Conservation (phyloP, 2,797 vertebrate species). For the Hypotaenidia okinawae region DNA sequence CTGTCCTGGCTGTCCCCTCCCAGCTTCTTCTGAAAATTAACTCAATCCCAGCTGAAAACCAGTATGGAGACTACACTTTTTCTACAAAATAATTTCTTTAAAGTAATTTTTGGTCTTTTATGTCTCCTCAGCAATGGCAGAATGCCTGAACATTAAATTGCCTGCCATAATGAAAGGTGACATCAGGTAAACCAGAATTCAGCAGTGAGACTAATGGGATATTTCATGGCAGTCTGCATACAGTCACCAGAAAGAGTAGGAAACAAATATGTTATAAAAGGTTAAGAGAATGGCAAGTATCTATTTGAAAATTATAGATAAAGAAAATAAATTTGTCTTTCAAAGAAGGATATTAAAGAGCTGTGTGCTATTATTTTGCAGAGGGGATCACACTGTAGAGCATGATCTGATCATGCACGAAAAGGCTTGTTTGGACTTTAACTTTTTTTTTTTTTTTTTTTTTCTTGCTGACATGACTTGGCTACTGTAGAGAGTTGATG, state of each 20-base stretch:
- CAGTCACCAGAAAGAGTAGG: not conserved
- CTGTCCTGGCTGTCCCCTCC: no score
- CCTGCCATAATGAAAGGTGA: not conserved
- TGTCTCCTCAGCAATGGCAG: not conserved
- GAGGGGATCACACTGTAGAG: not conserved
- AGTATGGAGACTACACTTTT: not conserved
- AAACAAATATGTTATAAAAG: not conserved
- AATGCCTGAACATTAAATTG: slow-evolving; percentile 1
- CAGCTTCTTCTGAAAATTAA: no score
- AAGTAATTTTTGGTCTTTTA: not conserved
- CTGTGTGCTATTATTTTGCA: not conserved
- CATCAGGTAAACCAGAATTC: slow-evolving; percentile 11
- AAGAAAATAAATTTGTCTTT: not conserved
- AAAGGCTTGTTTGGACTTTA: not conserved
- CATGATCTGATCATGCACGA: not conserved
- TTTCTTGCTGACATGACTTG: not conserved
- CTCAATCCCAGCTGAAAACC: no score
- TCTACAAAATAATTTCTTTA: not conserved
- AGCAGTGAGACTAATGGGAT: not conserved
- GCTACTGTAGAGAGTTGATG: not conserved
- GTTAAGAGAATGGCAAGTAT: not conserved
- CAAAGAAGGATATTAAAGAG: not conserved
- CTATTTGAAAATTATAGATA: not conserved
- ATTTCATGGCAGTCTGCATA: not conserved
- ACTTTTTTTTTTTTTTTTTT: not conserved